Conservation (phyloP, 2,797 vertebrate genomes). For the Octomys mimax region DNA sequence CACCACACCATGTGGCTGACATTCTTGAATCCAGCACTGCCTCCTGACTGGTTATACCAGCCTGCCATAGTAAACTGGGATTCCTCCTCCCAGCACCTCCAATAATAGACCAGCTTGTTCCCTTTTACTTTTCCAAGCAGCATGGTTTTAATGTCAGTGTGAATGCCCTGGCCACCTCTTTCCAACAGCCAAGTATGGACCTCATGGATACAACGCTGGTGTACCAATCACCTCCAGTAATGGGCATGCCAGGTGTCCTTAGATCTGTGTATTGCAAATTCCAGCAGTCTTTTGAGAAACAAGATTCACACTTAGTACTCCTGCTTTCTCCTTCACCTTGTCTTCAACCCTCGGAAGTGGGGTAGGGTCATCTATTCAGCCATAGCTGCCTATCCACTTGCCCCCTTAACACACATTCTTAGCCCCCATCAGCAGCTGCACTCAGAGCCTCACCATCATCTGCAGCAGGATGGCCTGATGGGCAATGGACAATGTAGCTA, state of each 20-base stretch:
- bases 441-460: slow-evolving; percentile 97
- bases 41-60: slow-evolving; percentile 99
- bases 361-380: slow-evolving; percentile 95
- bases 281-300: slow-evolving; percentile 98
- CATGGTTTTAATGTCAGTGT: slow-evolving; percentile 98
- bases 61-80: slow-evolving; percentile 98
- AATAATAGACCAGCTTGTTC: slow-evolving; percentile 98
- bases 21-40: slow-evolving; percentile 97
- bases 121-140: slow-evolving; percentile 99
- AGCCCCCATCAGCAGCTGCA: slow-evolving; percentile 98
- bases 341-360: slow-evolving; percentile 97
- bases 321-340: slow-evolving; percentile 97
- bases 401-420: slow-evolving; percentile 98
- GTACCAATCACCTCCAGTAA: too few relatives aligned
- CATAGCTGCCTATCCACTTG: slow-evolving; percentile 95
- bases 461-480: slow-evolving; percentile 98
- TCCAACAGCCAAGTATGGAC: slow-evolving; percentile 99
- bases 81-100: slow-evolving; percentile 97
- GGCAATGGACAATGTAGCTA: slow-evolving; percentile 96
- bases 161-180: slow-evolving; percentile 96
- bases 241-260: too few relatives aligned
- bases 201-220: slow-evolving; percentile 96
- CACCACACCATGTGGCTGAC: slow-evolving; percentile 98
- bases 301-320: slow-evolving; percentile 98
- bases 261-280: too few relatives aligned